A percentile compares a stretch with the other conserved stretches of the same genome.
Evolutionary conservation across 2,113 vertebrate genomes (phyloP).

Genomic region (Hiodon tergisus): DNA sequence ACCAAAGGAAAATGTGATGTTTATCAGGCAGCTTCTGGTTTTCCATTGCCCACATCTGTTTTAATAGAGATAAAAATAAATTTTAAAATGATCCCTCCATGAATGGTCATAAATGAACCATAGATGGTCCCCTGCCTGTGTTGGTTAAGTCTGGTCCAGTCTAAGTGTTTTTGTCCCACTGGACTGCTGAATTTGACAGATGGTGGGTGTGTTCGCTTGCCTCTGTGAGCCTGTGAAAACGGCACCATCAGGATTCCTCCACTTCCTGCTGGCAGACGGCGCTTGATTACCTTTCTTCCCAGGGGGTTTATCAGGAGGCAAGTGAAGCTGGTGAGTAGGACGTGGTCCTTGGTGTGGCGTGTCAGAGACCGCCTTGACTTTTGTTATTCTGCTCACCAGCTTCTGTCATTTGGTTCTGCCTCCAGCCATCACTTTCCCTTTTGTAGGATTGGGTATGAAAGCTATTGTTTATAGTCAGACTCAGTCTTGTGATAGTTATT

Average conservation of each 20-base stretch:
- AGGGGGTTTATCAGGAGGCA: background rate
- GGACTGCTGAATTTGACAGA: conserved; percentile 23
- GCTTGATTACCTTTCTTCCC: conserved; percentile 15
- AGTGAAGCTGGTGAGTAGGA: no score
- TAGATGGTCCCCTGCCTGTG: background rate
- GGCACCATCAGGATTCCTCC: conserved; percentile 31
- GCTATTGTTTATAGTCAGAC: background rate
- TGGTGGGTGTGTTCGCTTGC: conserved; percentile 6
- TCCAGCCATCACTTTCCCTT: background rate
- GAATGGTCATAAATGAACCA: background rate
- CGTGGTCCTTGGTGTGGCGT: no score
- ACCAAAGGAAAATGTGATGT: no score
- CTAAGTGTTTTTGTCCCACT: conserved; percentile 27
- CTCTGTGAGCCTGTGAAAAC: conserved; percentile 2
- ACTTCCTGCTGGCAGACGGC: conserved; percentile 13
- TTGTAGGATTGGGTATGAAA: background rate
- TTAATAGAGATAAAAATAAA: background rate
- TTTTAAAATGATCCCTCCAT: background rate
- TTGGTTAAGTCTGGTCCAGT: background rate
- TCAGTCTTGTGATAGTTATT: background rate
- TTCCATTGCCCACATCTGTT: background rate
- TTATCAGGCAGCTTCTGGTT: background rate
- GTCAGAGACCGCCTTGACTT: background rate
- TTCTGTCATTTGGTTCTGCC: conserved; percentile 3
- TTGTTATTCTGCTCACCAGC: background rate